Percentiles rank a stretch among this genome's conserved stretches.
Evolutionary conservation across 1,140 invertebrate genomes (phyloP).

Genomic region (Drosophila watanabei): DNA sequence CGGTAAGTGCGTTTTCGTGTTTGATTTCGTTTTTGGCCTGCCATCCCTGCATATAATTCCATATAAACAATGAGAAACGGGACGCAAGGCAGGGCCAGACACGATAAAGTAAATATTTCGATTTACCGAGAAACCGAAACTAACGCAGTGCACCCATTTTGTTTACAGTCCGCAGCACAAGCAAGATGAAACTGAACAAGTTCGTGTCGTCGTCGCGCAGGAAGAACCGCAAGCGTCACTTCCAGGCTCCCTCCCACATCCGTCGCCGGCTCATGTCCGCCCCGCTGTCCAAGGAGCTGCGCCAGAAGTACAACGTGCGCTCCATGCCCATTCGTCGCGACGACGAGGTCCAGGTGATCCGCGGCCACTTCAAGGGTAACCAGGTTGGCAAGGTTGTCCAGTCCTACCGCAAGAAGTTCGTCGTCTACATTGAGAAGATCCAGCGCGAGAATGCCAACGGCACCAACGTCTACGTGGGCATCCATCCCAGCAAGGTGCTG

Average conservation of each 20-base stretch:
- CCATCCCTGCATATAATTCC: slow-evolving; percentile 55
- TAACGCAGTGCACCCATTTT: slow-evolving; percentile 25
- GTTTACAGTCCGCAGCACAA: slow-evolving; percentile 70
- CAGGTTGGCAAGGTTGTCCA: slow-evolving; percentile 99
- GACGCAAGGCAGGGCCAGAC: slow-evolving; percentile 10
- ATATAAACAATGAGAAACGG: slow-evolving; percentile 45
- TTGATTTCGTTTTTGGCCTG: slow-evolving; percentile 59
- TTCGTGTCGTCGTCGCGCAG: slow-evolving; percentile 96
- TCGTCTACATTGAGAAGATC: slow-evolving; percentile 99
- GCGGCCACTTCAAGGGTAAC: slow-evolving; percentile 99
- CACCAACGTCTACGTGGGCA: slow-evolving; percentile 98
- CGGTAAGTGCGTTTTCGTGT: slow-evolving; percentile 73
- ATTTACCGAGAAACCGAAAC: slow-evolving; percentile 7
- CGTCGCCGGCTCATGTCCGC: slow-evolving; percentile 98
- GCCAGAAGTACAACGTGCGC: slow-evolving; percentile 98
- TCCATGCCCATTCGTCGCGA: slow-evolving; percentile 99
- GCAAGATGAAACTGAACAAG: slow-evolving; percentile 98
- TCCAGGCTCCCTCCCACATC: slow-evolving; percentile 99
- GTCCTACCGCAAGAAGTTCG: slow-evolving; percentile 99
- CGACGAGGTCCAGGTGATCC: slow-evolving; percentile 99
- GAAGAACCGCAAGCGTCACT: slow-evolving; percentile 99
- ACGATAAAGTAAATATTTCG: slow-evolving; percentile 25
- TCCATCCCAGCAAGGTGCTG: slow-evolving; percentile 99
- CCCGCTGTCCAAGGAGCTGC: slow-evolving; percentile 99
- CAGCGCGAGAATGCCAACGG: slow-evolving; percentile 99